Base-by-base conservation (phyloP, 1,140 invertebrate genomes). In the Papilio polytes region DNA sequence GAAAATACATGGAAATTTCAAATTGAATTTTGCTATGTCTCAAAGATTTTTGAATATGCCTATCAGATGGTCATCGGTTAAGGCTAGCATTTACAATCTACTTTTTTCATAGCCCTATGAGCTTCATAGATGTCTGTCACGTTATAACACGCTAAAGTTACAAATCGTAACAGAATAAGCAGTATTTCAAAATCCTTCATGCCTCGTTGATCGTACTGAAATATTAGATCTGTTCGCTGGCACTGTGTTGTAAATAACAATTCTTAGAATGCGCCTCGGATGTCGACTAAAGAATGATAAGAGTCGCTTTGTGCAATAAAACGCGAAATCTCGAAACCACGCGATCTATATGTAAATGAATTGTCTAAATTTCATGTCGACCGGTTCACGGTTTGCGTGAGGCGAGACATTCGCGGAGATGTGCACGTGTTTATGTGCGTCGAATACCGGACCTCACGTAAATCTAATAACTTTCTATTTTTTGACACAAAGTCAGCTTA, bases 391-490 rank as follows among this genome's bases (percentile, higher is more conserved):
- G n/a, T 63, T 63, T 22, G 59, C 59, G 59, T 63, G 59, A 63
- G 22, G 20, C 20, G 59, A 63, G 22, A 63, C 59, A 63, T 13
- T 63, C 59, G 59, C 59, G 22, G 31, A 26, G 59, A 63, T 26
- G 59, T 9, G 59, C 59, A 63, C 59, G 59, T 63, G 20, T 63
- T 63, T 9, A 63, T 26, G 20, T 26, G 59, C 59, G 9, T 26
- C 20, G 20, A 63, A 63, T 63, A 26, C 59, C 20, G 10, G 0
- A 63, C 22, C 22, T 63, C 59, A 13, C 22, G 59, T 63, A 63
- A 63, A 63, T 63, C 59, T 22, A 63, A 63, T 63, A 63, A 63
- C 59, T 63, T 63, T 63, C 59, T 63, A 63, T 63, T 63, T n/a
- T 63, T 63, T 26, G 22, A 63, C 10, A 63, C 9, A 63, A 26